Evolutionary conservation across 1,140 invertebrate species (phyloP), one percentile per base, ranked within the genome.

Genomic region (Drosophila setifemur): DNA sequence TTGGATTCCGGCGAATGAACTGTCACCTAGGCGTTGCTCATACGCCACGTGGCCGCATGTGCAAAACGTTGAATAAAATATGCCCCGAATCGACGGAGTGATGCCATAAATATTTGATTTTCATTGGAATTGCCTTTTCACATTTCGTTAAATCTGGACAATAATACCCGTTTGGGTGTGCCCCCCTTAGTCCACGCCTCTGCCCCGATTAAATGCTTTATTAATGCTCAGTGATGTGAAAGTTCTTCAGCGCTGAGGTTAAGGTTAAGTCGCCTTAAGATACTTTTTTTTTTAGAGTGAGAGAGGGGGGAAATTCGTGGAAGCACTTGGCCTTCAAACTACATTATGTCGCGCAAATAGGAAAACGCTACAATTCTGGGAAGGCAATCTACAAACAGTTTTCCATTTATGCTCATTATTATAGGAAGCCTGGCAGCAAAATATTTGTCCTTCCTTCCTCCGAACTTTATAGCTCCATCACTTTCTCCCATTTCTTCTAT

Each of bases 51-150:
- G 57, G 57, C 35, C 26, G 19, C 35, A 57, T 43, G 57, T 61
- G 37, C n/a, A 42, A 53, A 55, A 14, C 25, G 53, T 21, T 55
- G 31, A 48, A 64, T 63, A 48, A 49, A 64, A 64, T 40, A 40
- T 64, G 19, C 11, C 21, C 9, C 52, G 23, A 44, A 37, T 58
- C 14, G 52, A 9, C 8, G 21, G 55, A 29, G 16, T 44, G 23
- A n/a, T 63, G 60, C 25, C 57, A 64, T 64, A 29, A 64, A 64
- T 64, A 64, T 48, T 64, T 64, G 29, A 63, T 64, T 48, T 64
- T 64, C 57, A 25, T 64, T 48, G 12, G 43, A 66, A 64, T 66
- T 66, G 61, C 58, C 61, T 66, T 64, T 64, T 64, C 61, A 49
- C 44, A 64, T 49, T 49, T 66, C 61, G 57, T 64, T 64, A 64